Evolutionary conservation across 2,888 invertebrate genomes (phyloP), one percentile per base, ranked within the genome.

Genomic region (Nematopogon swammerdamellus): DNA sequence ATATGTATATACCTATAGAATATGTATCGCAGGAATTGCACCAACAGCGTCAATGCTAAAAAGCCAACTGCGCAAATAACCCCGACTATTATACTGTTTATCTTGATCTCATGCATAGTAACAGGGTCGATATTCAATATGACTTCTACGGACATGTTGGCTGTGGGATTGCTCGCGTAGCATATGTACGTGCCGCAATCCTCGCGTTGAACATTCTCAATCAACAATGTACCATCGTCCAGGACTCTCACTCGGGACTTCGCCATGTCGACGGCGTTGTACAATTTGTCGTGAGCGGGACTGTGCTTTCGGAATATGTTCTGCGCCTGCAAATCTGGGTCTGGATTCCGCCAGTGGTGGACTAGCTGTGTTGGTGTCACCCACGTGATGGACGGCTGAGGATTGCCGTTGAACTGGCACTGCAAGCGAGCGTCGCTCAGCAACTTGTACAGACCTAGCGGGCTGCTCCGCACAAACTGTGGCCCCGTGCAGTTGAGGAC

Each of bases 161-260:
- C 90, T 55, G 90, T 82, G 16, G 92, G 87, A 74, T 95, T 95
- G 60, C 88, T 85, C 44, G 92, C 95, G 63, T 88, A 87, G 66
- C 96, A 97, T 53, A 86, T 84, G 74, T 96, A 97, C 20, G 85
- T 76, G 49, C 95, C 95, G 58, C 90, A 89, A 72, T 95, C 94
- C 62, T 87, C 85, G 56, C 91, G 83, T 43, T 87, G 85, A 51
- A 91, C 82, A 56, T 85, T 82, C 51, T 77, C 79, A 54, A 95
- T 87, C 58, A 85, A 83, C 50, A 95, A 74, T 17, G 91, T 89
- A 18, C 95, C 95, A 63, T 93, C 89, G 19, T 87, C 85, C 46
- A 89, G 79, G 36, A 93, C 71, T 54, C 80, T 75, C 51, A 91
- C 82, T 56, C 90, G 72, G 1, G 82, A 83, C 54, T 69, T 68